Percentiles rank a stretch among this genome's conserved stretches.
Conservation (phyloP, 2,113 vertebrate genomes). For the Mobula hypostoma region DNA sequence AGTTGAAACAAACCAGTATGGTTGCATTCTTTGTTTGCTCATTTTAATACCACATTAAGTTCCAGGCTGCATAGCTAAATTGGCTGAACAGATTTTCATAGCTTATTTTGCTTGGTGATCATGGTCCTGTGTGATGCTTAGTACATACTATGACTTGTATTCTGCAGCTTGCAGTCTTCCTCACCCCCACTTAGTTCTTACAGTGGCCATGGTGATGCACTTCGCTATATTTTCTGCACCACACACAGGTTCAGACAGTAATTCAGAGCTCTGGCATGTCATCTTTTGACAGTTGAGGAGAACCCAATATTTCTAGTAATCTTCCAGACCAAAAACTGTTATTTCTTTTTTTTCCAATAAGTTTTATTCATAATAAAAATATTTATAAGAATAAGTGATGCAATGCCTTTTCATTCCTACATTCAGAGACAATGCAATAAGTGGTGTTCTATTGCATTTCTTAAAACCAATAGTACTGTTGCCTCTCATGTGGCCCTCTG, state of each 20-base stretch:
- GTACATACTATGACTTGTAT: background rate
- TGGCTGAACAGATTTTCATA: background rate
- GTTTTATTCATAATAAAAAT: too few relatives aligned
- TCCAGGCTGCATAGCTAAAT: background rate
- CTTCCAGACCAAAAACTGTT: background rate
- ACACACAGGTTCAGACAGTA: background rate
- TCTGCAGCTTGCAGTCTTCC: background rate
- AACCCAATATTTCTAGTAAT: background rate
- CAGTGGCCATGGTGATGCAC: background rate
- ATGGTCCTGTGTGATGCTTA: background rate
- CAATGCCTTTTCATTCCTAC: too few relatives aligned
- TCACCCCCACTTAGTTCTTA: background rate
- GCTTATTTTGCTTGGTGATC: background rate
- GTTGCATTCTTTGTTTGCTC: background rate
- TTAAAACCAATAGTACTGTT: too few relatives aligned
- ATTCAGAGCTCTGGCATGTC: background rate
- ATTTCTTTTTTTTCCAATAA: too few relatives aligned
- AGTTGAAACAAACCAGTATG: background rate
- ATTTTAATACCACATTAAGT: background rate
- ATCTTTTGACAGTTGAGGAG: background rate
- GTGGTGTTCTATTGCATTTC: too few relatives aligned
- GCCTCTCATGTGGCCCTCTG: too few relatives aligned
- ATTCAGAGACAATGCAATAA: too few relatives aligned
- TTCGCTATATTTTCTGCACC: background rate
- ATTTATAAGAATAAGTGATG: too few relatives aligned